Evolutionary conservation across 2,113 vertebrate species (phyloP).

Genomic region (Taxidea taxus): DNA sequence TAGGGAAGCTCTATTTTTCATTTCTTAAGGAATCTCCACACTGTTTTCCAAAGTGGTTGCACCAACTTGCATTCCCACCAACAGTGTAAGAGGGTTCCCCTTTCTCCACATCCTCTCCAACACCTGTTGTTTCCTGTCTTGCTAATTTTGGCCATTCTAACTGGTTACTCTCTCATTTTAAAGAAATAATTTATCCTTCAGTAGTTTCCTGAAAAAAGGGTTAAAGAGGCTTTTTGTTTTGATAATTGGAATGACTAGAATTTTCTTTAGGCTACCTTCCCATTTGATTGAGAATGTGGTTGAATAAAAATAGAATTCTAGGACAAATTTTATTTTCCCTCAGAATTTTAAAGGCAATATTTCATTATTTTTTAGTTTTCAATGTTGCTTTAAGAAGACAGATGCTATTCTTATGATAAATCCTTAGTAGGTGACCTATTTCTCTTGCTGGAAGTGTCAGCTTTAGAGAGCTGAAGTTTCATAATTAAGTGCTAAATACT

Average conservation of each 20-base stretch:
- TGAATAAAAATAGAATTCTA: conserved; percentile 11
- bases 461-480: conserved; percentile 32
- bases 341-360: conserved; percentile 19
- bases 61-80: no score
- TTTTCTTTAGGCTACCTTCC: background rate
- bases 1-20: no score
- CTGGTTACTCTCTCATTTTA: background rate
- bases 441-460: background rate
- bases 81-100: no score
- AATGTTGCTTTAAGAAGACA: conserved; percentile 10
- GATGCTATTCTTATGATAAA: conserved; percentile 13
- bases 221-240: background rate
- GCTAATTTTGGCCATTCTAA: no score
- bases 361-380: conserved; percentile 16
- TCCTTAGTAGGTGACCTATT: background rate
- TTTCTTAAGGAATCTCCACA: no score
- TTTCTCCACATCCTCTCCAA: no score
- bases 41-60: no score
- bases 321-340: background rate
- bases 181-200: background rate
- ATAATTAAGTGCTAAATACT: conserved; percentile 15
- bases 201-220: background rate
- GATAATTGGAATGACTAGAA: background rate
- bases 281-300: background rate
- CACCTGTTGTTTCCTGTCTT: no score